phyloP scores from a whole-genome alignment of 2,113 vertebrate genomes.

The Panthera tigris region DNA sequence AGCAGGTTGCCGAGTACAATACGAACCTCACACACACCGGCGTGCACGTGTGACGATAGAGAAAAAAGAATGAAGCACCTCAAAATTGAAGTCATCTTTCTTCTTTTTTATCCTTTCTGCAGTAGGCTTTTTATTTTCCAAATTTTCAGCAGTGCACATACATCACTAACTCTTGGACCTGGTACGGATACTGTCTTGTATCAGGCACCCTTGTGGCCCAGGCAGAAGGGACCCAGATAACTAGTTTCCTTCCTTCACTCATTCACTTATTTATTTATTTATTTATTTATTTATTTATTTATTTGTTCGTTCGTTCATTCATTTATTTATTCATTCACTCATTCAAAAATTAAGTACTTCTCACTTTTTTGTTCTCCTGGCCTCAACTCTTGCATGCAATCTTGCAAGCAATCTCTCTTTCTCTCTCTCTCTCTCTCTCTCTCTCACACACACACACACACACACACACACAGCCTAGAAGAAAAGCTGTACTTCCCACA shows the following conservation, averaged over 20 bases:
- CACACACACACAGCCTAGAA: neutral
- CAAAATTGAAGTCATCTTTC: neutral
- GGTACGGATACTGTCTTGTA: accelerated
- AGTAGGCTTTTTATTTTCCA: neutral
- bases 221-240: neutral
- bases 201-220: neutral
- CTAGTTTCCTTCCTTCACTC: neutral
- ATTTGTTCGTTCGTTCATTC: neutral
- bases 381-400: neutral
- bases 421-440: neutral
- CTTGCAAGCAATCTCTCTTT: too few species aligned
- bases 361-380: neutral
- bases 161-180: neutral
- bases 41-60: accelerated
- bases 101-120: neutral
- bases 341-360: neutral
- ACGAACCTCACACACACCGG: neutral
- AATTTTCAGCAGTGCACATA: accelerated
- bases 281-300: neutral
- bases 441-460: neutral
- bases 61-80: neutral
- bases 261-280: neutral
- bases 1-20: neutral
- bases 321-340: neutral
- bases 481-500: too few species aligned